Base-by-base conservation (phyloP, 53 echinoderm and acorn worm species). In the Patiria pectinifera region DNA sequence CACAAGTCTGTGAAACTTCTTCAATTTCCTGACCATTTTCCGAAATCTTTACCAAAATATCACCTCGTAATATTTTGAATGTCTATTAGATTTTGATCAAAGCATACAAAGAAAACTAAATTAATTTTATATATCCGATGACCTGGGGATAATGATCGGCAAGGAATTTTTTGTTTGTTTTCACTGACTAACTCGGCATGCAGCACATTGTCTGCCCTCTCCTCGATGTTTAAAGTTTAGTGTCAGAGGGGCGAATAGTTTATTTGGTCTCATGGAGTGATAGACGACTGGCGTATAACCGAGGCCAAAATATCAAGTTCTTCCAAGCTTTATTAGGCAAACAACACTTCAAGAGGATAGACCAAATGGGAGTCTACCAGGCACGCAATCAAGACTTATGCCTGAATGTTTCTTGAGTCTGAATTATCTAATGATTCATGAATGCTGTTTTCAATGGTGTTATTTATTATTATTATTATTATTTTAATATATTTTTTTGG, bases 121-220 rank as follows among this genome's bases (percentile, higher is more conserved):
- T 66, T 18, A 22, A 9, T n/a, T 76, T n/a, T 46, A 22, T 79
- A 43, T 47, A 46, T 79, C 6, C 2, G 46, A 48, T 46, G 7
- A 45, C 19, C 43, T 12, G 48, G 23, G 76, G 22, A 48, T 88
- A 25, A 26, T 59, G 88, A 78, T 88, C 53, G 19, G 77, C 44
- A 1, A 88, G 43, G 78, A 77, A 88, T 88, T 4, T 62, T 4
- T 0, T 88, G 88, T 88, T 88, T 88, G 78, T 88, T 88, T 88
- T 88, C 77, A 19, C 71, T 62, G 18, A 6, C 44, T 77, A 59
- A 15, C 19, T 60, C 26, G 23, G 77, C 21, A 3, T 19, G 11
- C 47, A 18, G 53, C 46, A 86, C 25, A 9, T 47, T 53, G 71
- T 66, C 45, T 24, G n/a, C 16, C 15, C 44, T 47, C 16, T 53